phyloP scores from a whole-genome alignment of 2,797 vertebrate species.

The Calcarius lapponicus region DNA sequence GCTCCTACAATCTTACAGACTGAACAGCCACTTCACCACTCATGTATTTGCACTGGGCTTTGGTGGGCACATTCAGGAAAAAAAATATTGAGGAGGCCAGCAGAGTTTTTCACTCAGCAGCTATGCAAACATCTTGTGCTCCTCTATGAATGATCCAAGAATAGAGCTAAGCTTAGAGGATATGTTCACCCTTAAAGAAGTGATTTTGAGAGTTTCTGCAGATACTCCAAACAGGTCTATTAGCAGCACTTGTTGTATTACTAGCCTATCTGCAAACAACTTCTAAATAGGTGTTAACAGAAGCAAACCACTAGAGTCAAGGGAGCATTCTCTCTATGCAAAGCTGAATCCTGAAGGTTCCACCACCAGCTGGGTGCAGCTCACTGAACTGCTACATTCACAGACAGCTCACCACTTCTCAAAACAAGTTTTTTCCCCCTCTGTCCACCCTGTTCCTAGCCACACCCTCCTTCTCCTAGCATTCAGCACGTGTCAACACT shows the following conservation, averaged over 20 bases:
- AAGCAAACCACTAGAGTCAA: background rate
- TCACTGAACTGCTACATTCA: background rate
- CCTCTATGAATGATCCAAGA: background rate
- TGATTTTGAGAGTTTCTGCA: background rate
- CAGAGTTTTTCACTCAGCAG: background rate
- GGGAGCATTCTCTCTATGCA: background rate
- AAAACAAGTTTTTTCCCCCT: background rate
- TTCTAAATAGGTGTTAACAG: background rate
- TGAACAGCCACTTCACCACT: conserved; percentile 34
- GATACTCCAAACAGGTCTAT: background rate
- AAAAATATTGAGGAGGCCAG: background rate
- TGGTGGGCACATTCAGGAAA: background rate
- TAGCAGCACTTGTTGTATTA: background rate
- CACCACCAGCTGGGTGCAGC: background rate
- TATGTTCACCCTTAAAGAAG: background rate
- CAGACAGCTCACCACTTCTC: background rate
- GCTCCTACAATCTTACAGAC: background rate
- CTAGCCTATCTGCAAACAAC: background rate
- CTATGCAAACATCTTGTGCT: conserved; percentile 7
- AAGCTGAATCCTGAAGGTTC: background rate
- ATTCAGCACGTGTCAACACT: background rate
- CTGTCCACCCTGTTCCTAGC: background rate
- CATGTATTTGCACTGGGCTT: conserved; percentile 12
- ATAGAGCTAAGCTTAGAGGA: background rate
- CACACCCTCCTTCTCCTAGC: background rate